Base-by-base conservation (phyloP, 2,113 vertebrate species). In the Labeo rohita region DNA sequence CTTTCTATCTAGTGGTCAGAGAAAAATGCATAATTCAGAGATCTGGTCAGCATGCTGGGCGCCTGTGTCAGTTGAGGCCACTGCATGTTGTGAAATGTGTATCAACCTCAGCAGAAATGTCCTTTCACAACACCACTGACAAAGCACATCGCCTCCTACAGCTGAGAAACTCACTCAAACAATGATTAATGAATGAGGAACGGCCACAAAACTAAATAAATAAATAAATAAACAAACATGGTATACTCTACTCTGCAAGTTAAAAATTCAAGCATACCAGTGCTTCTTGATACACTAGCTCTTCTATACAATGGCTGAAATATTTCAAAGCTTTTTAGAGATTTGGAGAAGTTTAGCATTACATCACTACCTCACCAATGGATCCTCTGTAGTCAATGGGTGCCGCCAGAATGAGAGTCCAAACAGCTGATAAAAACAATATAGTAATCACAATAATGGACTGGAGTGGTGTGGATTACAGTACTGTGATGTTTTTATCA, bases 11-110 rank as follows among this genome's bases (percentile, higher is more conserved):
- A 77, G 54, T 86, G 70, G 79, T 63, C 79, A 75, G 79, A 9
- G 79, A 66, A 52, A 85, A 74, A 90, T 90, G 79, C 83, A 89
- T 89, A 88, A 89, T 90, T 85, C 85, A 89, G 86, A 87, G 81
- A 85, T 87, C 73, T 80, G 75, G 80, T 89, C 75, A 72, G 59
- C 52, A 34, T 76, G 61, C 78, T 89, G 84, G 59, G 47, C 66
- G 21, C 84, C 84, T 68, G 66, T 72, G 68, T 84, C 80, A 54
- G 83, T 59, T 76, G 76, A 85, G 83, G 68, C 83, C 59, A 75
- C 59, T 34, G 36, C 59, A 52, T 36, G 68, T 68, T 87, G 65
- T 85, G 36, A 50, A 83, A 47, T 28, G 15, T 77, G 72, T 59
- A 61, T 76, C 15, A 39, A 52, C 11, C 80, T 78, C 63, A 78